These are phyloP conservation scores for Emydocephalus ijimae DNA, from an alignment of 2,113 vertebrate species.

Conservation along the genomic window DNA sequence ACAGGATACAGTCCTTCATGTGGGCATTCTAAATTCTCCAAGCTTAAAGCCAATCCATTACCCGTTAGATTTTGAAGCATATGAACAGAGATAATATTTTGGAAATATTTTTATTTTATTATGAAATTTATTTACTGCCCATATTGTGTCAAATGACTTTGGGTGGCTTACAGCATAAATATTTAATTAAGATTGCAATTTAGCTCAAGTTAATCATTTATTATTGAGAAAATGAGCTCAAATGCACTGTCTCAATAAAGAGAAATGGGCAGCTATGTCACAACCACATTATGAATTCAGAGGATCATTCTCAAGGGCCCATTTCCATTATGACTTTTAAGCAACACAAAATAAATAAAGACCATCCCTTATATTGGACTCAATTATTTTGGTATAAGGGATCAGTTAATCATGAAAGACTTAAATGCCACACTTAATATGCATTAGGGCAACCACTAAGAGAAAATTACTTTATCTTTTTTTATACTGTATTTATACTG, in stretches of 20 bases:
- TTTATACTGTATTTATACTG: not conserved
- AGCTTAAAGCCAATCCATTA: not conserved
- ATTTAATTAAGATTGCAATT: not conserved
- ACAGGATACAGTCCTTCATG: not conserved
- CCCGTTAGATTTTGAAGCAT: not conserved
- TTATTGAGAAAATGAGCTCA: not conserved
- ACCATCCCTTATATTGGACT: not conserved
- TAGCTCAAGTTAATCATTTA: not conserved
- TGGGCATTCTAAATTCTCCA: not conserved
- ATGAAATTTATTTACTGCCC: not conserved
- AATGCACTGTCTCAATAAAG: conserved; percentile 5
- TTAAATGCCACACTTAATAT: not conserved
- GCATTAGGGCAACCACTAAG: not conserved
- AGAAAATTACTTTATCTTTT: not conserved
- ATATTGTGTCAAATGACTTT: not conserved
- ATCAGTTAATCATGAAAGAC: not conserved
- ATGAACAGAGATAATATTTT: not conserved
- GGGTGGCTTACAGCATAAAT: not conserved
- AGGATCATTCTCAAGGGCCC: not conserved
- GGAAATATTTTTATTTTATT: not conserved
- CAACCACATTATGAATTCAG: not conserved
- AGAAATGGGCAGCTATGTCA: not conserved
- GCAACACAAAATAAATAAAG: not conserved
- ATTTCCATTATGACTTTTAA: not conserved
- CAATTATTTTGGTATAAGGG: not conserved